phyloP scores from a whole-genome alignment of 2,797 vertebrate species.

The Sebastes kiyomatsui region DNA sequence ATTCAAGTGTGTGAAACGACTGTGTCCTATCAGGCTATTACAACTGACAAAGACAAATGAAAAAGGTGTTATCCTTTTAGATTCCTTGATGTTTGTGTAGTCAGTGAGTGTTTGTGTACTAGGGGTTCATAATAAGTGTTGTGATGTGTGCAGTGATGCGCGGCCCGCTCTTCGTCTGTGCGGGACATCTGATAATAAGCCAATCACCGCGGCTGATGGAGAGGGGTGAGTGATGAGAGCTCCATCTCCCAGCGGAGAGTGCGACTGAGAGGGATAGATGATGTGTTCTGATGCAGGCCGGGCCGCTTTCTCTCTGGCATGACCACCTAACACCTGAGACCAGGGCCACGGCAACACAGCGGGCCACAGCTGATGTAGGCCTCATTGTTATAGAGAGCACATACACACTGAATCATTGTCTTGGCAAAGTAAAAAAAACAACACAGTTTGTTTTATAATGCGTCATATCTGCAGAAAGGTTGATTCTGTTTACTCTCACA shows the following conservation, averaged over 20 bases:
- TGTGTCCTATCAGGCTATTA: not conserved
- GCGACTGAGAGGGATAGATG: slow-evolving; percentile 63
- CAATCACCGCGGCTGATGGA: slow-evolving; percentile 76
- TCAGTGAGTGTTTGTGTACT: not conserved
- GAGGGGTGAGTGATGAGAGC: slow-evolving; percentile 73
- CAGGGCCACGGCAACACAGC: slow-evolving; percentile 33
- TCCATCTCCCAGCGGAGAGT: slow-evolving; percentile 51
- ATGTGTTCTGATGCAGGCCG: slow-evolving; percentile 59
- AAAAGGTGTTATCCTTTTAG: slow-evolving; percentile 27
- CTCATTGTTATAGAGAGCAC: slow-evolving; percentile 46
- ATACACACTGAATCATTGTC: slow-evolving; percentile 30
- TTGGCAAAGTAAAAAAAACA: slow-evolving; percentile 14
- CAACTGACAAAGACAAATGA: slow-evolving; percentile 26
- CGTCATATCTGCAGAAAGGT: slow-evolving; percentile 19
- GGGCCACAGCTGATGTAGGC: slow-evolving; percentile 46
- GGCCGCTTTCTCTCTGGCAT: slow-evolving; percentile 45
- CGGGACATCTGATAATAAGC: slow-evolving; percentile 78
- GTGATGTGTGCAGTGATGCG: slow-evolving; percentile 61
- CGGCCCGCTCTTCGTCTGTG: slow-evolving; percentile 58
- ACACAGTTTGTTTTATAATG: slow-evolving; percentile 31
- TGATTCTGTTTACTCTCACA: slow-evolving; percentile 45
- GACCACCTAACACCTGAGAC: slow-evolving; percentile 71
- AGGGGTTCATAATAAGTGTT: not conserved
- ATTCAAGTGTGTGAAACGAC: slow-evolving; percentile 7
- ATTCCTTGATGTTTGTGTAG: slow-evolving; percentile 20